Evolutionary conservation across 2,797 vertebrate genomes (phyloP), one percentile per base, ranked within the genome.

Genomic region (Bufotes viridis): DNA sequence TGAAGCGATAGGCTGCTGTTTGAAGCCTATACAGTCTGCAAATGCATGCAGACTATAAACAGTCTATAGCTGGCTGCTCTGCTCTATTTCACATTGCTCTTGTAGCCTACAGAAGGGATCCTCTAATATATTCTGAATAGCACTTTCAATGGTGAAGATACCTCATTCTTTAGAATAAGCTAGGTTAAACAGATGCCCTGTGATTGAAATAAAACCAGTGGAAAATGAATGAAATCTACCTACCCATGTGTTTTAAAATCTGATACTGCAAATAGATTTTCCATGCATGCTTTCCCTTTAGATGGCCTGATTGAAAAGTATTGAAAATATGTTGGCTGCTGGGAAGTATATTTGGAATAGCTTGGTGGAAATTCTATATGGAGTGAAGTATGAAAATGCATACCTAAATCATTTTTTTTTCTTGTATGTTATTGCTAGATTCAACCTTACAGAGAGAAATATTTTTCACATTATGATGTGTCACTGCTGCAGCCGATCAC

Each of bases 321-420:
- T 83, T 78, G 81, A 58, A 82, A 87, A 87, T 88, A 88, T 85
- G 87, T 83, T 84, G 87, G 75, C 81, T 78, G 75, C 87, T 80
- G 74, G 18, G 60, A 81, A 34, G n/a, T 58, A 26, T 85, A 55
- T 74, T 75, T 88, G 76, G 87, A 78, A 75, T 75, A 75, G 26
- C 24, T 60, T 10, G 18, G 49, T 60, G 53, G 78, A 80, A 82
- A 78, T 80, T 57, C 63, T 88, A 51, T 79, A 78, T 65, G 49
- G 24, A 83, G 22, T 42, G 18, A 51, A 65, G 42, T 81, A 63
- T 81, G 20, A 63, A 65, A 49, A n/a, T 0, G 12, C 79, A 49
- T 81, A 81, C 0, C 29, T n/a, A 2, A 15, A 58, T 70, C 60
- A n/a, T 29, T 80, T 14, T n/a, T 26, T 60, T 65, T 69, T 61